Evolutionary conservation across 2,888 invertebrate genomes (phyloP).

Genomic region (Andrena dorsata): DNA sequence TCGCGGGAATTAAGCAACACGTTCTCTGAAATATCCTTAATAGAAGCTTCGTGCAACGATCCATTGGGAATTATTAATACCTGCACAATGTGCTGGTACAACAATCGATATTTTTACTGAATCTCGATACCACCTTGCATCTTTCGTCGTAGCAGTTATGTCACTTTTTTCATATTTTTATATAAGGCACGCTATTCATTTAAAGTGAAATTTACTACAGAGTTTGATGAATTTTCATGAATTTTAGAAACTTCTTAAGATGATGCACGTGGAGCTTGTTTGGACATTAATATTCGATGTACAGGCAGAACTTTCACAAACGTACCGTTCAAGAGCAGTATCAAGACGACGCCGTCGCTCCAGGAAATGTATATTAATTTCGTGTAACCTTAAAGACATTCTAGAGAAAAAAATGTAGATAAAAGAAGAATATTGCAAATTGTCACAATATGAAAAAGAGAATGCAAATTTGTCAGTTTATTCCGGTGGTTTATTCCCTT

Average conservation of each 20-base stretch:
- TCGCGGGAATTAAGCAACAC: background rate
- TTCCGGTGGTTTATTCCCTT: no score
- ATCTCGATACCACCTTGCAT: background rate
- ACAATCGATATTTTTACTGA: no score
- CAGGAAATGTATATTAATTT: constrained; percentile 41
- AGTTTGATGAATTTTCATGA: constrained; percentile 52
- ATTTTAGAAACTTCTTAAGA: constrained; percentile 32
- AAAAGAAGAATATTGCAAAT: background rate
- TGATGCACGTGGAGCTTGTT: constrained; percentile 19
- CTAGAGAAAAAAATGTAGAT: background rate
- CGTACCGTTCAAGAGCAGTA: constrained; percentile 4
- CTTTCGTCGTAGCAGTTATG: background rate
- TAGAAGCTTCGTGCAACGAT: background rate
- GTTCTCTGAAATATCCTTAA: background rate
- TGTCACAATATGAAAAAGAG: background rate
- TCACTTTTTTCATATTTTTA: background rate
- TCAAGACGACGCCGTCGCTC: constrained; percentile 2
- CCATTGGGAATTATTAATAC: background rate
- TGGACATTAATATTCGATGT: constrained; percentile 53
- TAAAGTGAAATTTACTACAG: background rate
- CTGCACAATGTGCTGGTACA: no score
- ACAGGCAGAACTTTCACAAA: constrained; percentile 21
- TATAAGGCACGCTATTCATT: background rate
- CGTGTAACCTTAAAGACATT: background rate
- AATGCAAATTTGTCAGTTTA: background rate